Base-by-base conservation (phyloP, 2,888 invertebrate genomes). In the Ecliptopera silaceata region DNA sequence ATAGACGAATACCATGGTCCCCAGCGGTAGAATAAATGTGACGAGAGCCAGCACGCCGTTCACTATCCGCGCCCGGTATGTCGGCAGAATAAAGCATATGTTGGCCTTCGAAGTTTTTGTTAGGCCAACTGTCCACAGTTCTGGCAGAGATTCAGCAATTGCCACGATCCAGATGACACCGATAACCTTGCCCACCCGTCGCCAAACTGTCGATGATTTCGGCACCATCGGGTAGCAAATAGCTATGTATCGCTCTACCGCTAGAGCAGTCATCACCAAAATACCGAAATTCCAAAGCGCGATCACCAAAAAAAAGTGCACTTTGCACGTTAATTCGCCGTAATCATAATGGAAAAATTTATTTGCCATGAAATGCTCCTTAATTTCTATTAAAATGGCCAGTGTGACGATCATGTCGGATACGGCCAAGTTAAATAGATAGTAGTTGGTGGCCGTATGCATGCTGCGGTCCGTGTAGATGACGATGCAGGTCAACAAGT, bases 391-490 rank as follows among this genome's bases (percentile, higher is more conserved):
- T 26, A 83, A 49, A 20, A 87, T 82, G 0, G 80, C 79, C 15
- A 85, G 75, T 0, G 85, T 76, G 0, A 82, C 79, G 0, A 88
- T 64, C n/a, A 86, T 61, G 57, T 89, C 89, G 0, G 88, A 84
- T 3, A 85, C 71, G 0, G 88, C 88, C 59, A 89, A 69, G 63
- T 87, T 80, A 53, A 88, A 86, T 1, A 89, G 68, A 59, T 88
- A 89, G 49, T 75, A 86, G 60, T 89, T 88, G 12, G 86, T 89
- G 0, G 81, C 82, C 0, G 88, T 86, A 52, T 85, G 87, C 87
- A 88, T 86, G 17, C 75, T 79, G 47, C 69, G 83, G 58, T 88
- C 86, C 38, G 69, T 76, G 65, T 83, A 86, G 51, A 88, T 74
- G 66, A 92, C 74, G 71, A 89, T 61, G 72, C 88, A 85, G 56